Evolutionary conservation across 2,888 invertebrate species (phyloP).

Genomic region (Limnephilus rhombicus): DNA sequence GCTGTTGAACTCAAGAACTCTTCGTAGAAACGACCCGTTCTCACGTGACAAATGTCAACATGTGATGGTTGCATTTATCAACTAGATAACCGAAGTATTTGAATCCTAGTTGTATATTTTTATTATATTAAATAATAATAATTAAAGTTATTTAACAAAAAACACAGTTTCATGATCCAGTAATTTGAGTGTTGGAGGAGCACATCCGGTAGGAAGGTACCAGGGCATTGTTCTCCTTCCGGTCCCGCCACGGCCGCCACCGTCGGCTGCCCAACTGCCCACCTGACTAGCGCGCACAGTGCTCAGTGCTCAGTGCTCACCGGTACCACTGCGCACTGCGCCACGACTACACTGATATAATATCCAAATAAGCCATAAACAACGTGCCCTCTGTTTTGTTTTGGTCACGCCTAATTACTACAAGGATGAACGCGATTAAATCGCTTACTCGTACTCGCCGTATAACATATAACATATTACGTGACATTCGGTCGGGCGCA

Average conservation of each 20-base stretch:
- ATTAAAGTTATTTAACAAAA: background rate
- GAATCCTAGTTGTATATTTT: background rate
- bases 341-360: background rate
- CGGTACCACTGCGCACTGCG: background rate
- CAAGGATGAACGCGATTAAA: conserved; percentile 11
- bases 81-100: background rate
- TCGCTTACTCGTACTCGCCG: background rate
- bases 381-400: conserved; percentile 30
- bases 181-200: conserved; percentile 34
- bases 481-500: background rate
- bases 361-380: background rate
- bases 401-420: conserved; percentile 39
- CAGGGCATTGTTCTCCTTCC: conserved; percentile 56
- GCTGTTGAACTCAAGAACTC: too few species aligned
- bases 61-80: background rate
- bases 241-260: conserved; percentile 53
- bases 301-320: background rate
- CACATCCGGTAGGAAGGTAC: conserved; percentile 49
- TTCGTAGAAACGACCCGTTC: too few species aligned
- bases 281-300: background rate
- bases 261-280: conserved; percentile 49
- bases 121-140: background rate
- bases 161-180: conserved; percentile 5
- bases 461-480: conserved; percentile 1
- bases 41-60: too few species aligned